These are phyloP conservation scores for Ptilonorhynchus violaceus DNA, from an alignment of 2,113 vertebrate genomes.

Conservation along the genomic window DNA sequence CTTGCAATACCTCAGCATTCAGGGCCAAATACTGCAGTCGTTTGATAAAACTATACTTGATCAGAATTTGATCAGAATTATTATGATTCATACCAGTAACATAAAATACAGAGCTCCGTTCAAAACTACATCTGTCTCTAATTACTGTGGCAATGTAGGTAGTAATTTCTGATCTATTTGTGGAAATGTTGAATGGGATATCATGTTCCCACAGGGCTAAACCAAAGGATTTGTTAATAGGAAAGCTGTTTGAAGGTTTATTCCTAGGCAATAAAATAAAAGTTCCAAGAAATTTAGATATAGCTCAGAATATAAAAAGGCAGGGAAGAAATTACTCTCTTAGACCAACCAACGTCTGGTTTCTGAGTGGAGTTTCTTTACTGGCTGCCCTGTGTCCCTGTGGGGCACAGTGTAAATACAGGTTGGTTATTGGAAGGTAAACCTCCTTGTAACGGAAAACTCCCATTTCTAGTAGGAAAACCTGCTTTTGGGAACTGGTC, in stretches of 20 bases:
- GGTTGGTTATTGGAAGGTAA: background rate
- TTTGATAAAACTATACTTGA: background rate
- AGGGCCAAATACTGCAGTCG: background rate
- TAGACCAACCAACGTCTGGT: background rate
- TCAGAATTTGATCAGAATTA: background rate
- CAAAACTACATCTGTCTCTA: background rate
- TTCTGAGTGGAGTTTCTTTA: background rate
- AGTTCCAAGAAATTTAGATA: background rate
- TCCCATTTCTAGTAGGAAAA: background rate
- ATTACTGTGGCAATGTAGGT: background rate
- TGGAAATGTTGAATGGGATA: background rate
- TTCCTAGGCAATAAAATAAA: background rate
- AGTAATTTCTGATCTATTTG: slow-evolving; percentile 31
- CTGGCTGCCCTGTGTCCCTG: background rate
- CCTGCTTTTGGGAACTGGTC: background rate
- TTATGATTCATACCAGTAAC: background rate
- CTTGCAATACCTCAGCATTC: background rate
- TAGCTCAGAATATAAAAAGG: background rate
- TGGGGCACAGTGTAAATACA: background rate
- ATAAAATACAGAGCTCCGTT: background rate
- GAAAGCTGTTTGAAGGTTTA: background rate
- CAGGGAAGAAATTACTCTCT: background rate
- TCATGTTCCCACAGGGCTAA: background rate
- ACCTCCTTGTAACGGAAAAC: background rate
- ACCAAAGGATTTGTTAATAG: background rate